These are phyloP conservation scores for Dromas ardeola DNA, from an alignment of 2,113 vertebrate genomes.

Conservation along the genomic window DNA sequence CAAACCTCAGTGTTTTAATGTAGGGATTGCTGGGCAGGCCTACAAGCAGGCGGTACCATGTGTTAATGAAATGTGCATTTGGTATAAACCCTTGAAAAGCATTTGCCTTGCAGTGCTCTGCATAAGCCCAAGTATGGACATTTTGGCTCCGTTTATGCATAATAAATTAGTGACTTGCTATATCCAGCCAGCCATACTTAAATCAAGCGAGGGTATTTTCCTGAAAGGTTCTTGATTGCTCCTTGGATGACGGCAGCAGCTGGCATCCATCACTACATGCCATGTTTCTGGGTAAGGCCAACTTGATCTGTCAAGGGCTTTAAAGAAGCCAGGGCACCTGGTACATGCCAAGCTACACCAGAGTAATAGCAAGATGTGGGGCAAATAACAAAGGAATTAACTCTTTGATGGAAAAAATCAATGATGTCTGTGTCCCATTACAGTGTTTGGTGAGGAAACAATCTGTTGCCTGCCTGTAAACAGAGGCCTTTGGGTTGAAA, in stretches of 20 bases:
- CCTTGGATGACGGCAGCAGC: background rate
- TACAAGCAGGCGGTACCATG: background rate
- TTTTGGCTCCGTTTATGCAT: background rate
- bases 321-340: background rate
- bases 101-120: background rate
- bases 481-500: background rate
- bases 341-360: background rate
- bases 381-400: background rate
- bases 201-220: background rate
- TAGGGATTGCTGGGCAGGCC: background rate
- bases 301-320: background rate
- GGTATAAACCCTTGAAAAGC: background rate
- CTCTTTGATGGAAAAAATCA: background rate
- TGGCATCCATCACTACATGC: background rate
- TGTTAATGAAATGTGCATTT: background rate
- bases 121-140: background rate
- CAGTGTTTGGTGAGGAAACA: background rate
- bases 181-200: background rate
- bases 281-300: background rate
- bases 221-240: background rate
- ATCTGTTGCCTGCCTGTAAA: background rate
- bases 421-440: background rate
- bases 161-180: background rate
- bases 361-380: background rate
- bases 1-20: background rate